These are phyloP conservation scores for Aeoliscus strigatus DNA, from an alignment of 2,797 vertebrate genomes.

Conservation along the genomic window DNA sequence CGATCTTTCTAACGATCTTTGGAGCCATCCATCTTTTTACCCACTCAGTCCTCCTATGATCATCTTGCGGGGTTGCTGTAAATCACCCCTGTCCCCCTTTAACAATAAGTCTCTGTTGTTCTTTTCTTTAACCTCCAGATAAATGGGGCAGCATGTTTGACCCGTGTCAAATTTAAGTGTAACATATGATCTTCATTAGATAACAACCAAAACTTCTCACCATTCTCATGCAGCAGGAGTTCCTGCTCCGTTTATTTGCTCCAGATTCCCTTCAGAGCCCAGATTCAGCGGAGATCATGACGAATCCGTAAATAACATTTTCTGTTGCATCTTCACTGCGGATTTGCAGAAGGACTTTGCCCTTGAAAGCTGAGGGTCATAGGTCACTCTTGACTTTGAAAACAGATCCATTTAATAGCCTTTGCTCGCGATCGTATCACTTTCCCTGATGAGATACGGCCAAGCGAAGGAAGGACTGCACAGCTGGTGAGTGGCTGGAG, in stretches of 20 bases:
- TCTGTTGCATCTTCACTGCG: too few relatives aligned
- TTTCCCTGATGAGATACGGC: background rate
- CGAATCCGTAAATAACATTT: too few relatives aligned
- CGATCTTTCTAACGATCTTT: slow-evolving; percentile 21
- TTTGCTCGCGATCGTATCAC: too few relatives aligned
- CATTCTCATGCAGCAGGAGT: too few relatives aligned
- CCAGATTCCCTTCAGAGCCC: too few relatives aligned
- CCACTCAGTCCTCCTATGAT: slow-evolving; percentile 8
- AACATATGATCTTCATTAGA: slow-evolving; percentile 11
- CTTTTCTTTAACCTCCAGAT: slow-evolving; percentile 15
- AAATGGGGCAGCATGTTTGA: slow-evolving; percentile 14
- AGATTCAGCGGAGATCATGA: too few relatives aligned
- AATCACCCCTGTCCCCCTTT: slow-evolving; percentile 14
- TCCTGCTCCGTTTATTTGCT: too few relatives aligned
- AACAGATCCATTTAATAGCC: background rate
- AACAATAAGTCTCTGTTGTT: slow-evolving; percentile 12
- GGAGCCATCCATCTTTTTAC: slow-evolving; percentile 8
- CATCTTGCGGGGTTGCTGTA: slow-evolving; percentile 2
- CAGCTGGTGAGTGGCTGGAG: background rate
- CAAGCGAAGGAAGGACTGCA: background rate
- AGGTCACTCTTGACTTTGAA: background rate
- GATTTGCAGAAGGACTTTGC: too few relatives aligned
- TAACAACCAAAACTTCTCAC: background rate
- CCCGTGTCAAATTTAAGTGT: slow-evolving; percentile 20
- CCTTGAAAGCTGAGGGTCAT: background rate